Base-by-base conservation (phyloP, 2,797 vertebrate species). In the Phrynocephalus forsythii region DNA sequence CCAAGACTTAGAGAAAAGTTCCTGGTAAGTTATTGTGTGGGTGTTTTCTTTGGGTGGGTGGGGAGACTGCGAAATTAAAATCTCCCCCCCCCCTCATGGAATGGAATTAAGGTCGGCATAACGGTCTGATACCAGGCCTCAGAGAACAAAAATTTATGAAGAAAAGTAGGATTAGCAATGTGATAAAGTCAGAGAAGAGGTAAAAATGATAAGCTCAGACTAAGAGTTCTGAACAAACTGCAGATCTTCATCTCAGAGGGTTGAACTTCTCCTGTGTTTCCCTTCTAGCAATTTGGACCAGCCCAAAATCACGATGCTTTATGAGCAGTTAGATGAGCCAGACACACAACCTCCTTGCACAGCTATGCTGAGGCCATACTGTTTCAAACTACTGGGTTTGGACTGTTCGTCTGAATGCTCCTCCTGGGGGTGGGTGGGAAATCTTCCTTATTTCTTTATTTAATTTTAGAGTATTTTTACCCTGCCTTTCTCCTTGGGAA, bases 31-130 rank as follows among this genome's bases (percentile, higher is more conserved):
- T 96, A 95, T 96, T 93, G 88, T 90, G 60, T 18, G 79, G 79
- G 33, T 66, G 26, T 81, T 44, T n/a, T 30, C n/a, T n/a, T 48
- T 94, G 91, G 77, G 93, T 88, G 91, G 26, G 52, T 3, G 30
- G 18, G 94, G 96, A 96, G 95, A 94, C 95, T 96, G 96, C 97
- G 95, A 96, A 96, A 97, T 97, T 95, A 95, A 94, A 93, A 94
- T 83, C 94, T 96, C 48, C 95, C 96, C 95, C 94, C 93, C 50
- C 20, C 95, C 96, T 95, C 94, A 93, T 88, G 48, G 95, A 96
- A 94, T 91, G 93, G 93, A 95, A 87, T 91, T 93, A 91, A 83
- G 87, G 63, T 86, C 93, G 94, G 91, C 90, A 89, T 93, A 94
- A 91, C 63, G 88, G 90, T 87, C 92, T 93, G 91, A 93, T 91